phyloP scores from a whole-genome alignment of 2,113 vertebrate species.

The Zingel zingel region DNA sequence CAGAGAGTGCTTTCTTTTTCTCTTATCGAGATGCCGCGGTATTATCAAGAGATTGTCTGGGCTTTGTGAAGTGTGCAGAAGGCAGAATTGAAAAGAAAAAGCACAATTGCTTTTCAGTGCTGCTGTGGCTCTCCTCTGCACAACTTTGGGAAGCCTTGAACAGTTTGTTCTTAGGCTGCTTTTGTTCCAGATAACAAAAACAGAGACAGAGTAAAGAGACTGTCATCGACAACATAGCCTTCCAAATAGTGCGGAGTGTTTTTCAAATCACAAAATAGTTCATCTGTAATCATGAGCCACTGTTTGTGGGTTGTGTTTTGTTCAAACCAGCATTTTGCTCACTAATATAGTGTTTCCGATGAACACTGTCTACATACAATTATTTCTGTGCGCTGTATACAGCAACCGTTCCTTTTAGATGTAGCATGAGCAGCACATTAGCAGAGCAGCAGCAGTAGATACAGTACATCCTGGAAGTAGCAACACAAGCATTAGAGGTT shows the following conservation, averaged over 20 bases:
- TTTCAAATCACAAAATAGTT: slow-evolving; percentile 53
- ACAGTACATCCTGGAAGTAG: background rate
- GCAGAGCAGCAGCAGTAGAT: slow-evolving; percentile 7
- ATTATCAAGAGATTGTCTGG: slow-evolving; percentile 69
- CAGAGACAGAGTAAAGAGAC: slow-evolving; percentile 45
- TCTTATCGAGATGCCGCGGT: slow-evolving; percentile 62
- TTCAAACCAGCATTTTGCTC: slow-evolving; percentile 40
- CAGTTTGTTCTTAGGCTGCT: slow-evolving; percentile 61
- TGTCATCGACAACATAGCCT: slow-evolving; percentile 37
- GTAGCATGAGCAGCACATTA: background rate
- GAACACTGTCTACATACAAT: slow-evolving; percentile 4
- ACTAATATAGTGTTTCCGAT: slow-evolving; percentile 22
- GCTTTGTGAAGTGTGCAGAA: slow-evolving; percentile 68
- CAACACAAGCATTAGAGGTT: background rate
- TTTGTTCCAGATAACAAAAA: slow-evolving; percentile 70
- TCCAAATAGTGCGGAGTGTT: slow-evolving; percentile 37
- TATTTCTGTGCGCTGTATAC: background rate
- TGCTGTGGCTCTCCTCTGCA: slow-evolving; percentile 47
- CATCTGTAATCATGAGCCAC: slow-evolving; percentile 26
- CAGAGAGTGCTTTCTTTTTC: slow-evolving; percentile 33
- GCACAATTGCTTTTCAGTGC: slow-evolving; percentile 62
- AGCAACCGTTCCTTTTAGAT: background rate
- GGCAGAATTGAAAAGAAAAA: slow-evolving; percentile 64
- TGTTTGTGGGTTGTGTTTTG: background rate
- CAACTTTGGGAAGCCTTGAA: slow-evolving; percentile 67